phyloP scores from a whole-genome alignment of 2,113 vertebrate genomes.

The Malurus melanocephalus region DNA sequence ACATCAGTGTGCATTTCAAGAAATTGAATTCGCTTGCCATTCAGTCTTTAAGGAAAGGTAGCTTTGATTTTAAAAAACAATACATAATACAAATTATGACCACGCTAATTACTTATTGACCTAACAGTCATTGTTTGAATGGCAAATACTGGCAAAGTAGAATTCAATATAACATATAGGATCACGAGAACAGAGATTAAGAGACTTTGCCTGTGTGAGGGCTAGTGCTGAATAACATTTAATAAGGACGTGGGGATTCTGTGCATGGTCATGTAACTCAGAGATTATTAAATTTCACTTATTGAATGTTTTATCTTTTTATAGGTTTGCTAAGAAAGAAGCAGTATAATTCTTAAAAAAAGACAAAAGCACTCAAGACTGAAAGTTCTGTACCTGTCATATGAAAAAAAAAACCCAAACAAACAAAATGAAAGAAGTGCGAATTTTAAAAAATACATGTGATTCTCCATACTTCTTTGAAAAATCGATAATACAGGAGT shows the following conservation, averaged over 20 bases:
- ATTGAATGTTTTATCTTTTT: constrained; percentile 23
- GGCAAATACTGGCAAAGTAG: constrained; percentile 31
- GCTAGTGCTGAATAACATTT: neutral
- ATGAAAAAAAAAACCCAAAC: neutral
- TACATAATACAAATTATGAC: neutral
- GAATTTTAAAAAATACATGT: accelerated
- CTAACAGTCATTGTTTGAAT: constrained; percentile 17
- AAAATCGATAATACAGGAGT: neutral
- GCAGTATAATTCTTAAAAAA: neutral
- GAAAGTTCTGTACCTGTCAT: neutral
- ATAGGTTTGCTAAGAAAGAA: neutral
- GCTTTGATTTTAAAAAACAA: constrained; percentile 51
- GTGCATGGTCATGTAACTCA: neutral
- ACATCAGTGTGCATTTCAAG: neutral
- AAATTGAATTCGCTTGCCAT: constrained; percentile 29
- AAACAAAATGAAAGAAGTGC: neutral
- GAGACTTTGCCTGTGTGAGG: neutral
- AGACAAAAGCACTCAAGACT: neutral
- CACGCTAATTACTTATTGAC: constrained; percentile 58
- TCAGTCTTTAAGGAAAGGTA: constrained; percentile 1
- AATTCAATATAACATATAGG: neutral
- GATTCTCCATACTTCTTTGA: neutral
- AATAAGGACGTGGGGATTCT: neutral
- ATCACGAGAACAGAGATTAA: constrained; percentile 42
- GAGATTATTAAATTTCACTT: constrained; percentile 11